Base-by-base conservation (phyloP, 2,113 vertebrate species). In the Scomber japonicus region DNA sequence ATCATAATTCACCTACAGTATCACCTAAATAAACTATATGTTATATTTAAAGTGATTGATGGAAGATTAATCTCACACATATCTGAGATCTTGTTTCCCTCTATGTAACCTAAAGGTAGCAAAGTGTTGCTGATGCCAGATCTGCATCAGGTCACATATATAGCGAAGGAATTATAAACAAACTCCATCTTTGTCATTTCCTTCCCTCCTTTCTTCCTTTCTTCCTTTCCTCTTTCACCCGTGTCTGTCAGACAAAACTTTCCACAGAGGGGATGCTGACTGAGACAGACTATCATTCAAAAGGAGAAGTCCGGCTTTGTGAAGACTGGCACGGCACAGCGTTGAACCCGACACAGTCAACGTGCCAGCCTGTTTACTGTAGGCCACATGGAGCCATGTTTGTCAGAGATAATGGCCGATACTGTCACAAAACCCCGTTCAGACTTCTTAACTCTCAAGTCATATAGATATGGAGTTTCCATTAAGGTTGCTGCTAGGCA, bases 201-300 rank as follows among this genome's bases (percentile, higher is more conserved):
- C 81, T 78, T 84, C 63, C 82, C 84, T 87, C 75, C 78, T 84
- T 83, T 87, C 78, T 63, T 87, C 75, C 78, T 84, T 83, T 87
- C 78, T 63, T 57, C 48, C 53, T 84, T 88, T 90, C 54, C 67
- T 84, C 77, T 87, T 86, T 83, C 74, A 13, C 55, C 1, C 15
- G n/a, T 27, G 59, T 82, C 84, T 83, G 69, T 81, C 74, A 65
- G 76, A 71, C 65, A 49, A 44, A 69, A 77, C 48, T 9, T 44
- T 91, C 78, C 65, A 7, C 53, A 74, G 11, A 68, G 64, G 44
- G 71, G 65, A 75, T 64, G 66, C 64, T 53, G 53, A 61, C 64
- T n/a, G 57, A 79, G 55, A 80, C 70, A 74, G 24, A 76, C 13
- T 65, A 59, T 45, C 49, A 15, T 72, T 63, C 31, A 46, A 90